Percentiles rank a stretch among this genome's conserved stretches.
These are phyloP conservation scores for Mystacornis crossleyi DNA, from an alignment of 2,113 vertebrate species.

Conservation along the genomic window DNA sequence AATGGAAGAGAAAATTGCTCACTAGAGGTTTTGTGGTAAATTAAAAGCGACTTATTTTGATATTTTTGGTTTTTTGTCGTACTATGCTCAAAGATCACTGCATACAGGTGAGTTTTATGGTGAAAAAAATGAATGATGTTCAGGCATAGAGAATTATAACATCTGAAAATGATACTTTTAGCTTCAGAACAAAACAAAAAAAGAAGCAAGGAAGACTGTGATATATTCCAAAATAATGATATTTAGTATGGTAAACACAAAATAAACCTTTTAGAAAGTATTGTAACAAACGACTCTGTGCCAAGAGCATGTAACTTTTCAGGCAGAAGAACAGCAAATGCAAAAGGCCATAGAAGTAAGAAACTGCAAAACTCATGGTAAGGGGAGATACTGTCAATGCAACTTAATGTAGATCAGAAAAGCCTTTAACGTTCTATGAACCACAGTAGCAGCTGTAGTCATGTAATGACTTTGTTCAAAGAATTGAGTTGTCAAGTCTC, in stretches of 20 bases:
- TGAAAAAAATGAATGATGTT: background rate
- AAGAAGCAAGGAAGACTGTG: background rate
- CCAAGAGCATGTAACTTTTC: background rate
- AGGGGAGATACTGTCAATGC: background rate
- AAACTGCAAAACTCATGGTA: background rate
- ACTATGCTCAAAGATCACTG: background rate
- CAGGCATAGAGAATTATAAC: background rate
- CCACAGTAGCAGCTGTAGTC: background rate
- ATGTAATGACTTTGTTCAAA: background rate
- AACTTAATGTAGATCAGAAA: background rate
- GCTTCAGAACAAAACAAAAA: background rate
- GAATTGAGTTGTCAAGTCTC: background rate
- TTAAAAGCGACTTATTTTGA: background rate
- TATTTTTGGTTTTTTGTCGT: background rate
- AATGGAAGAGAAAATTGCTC: background rate
- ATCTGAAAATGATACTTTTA: background rate
- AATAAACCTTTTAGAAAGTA: background rate
- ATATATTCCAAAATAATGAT: background rate
- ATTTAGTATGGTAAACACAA: background rate
- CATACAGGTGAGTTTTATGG: background rate
- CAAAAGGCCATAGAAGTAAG: background rate
- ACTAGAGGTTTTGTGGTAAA: background rate
- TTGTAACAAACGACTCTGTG: background rate
- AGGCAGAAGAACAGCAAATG: background rate
- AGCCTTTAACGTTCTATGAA: background rate